Evolutionary conservation across 2,797 vertebrate species (phyloP).

Genomic region (Halcyon badia): DNA sequence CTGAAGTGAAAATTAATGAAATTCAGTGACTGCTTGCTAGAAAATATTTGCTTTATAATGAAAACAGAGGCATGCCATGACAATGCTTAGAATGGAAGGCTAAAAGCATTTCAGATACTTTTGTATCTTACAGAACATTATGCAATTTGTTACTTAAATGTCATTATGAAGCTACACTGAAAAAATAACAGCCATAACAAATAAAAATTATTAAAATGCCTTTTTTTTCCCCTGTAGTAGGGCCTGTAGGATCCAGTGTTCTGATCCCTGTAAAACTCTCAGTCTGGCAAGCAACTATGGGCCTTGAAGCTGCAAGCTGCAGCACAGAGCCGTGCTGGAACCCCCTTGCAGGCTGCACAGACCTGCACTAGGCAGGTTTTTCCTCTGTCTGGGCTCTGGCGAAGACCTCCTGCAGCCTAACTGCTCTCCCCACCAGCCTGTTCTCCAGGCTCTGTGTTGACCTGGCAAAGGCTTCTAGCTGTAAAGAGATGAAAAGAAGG

Average conservation of each 20-base stretch:
- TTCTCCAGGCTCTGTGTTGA: conserved; percentile 40
- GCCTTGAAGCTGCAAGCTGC: neutral
- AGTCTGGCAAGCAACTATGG: neutral
- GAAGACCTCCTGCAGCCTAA: conserved; percentile 28
- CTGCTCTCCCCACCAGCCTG: conserved; percentile 13
- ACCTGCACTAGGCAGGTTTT: neutral
- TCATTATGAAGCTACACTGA: neutral
- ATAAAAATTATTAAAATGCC: neutral
- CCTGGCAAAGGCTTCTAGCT: conserved; percentile 52
- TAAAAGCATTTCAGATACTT: conserved; percentile 5
- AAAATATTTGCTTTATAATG: conserved; percentile 14
- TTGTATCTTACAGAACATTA: neutral
- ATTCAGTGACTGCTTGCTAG: neutral
- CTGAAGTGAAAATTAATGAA: neutral
- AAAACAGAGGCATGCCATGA: conserved; percentile 11
- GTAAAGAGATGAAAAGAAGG: conserved; percentile 67
- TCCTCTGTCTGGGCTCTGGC: conserved; percentile 25
- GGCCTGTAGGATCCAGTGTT: neutral
- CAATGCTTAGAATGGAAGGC: neutral
- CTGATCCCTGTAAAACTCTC: neutral
- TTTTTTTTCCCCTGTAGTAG: neutral
- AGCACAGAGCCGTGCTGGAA: neutral
- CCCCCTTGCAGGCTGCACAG: neutral
- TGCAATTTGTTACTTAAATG: conserved; percentile 6
- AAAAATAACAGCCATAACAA: neutral